Conservation (phyloP, 1,140 invertebrate species). For the Proales similis region DNA sequence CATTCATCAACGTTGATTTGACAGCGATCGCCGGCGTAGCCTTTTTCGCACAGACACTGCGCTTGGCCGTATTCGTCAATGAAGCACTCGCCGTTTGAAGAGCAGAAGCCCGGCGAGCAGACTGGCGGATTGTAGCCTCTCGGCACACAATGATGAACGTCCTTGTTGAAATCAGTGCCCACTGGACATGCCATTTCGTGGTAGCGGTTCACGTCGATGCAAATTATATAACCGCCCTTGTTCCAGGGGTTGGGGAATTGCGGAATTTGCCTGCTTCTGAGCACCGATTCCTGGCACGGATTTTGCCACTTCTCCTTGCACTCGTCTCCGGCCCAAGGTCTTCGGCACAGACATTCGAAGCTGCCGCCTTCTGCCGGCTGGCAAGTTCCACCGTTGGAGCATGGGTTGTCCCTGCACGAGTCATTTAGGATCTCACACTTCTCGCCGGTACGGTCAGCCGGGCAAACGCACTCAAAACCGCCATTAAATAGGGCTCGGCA, state of each 20-base stretch:
- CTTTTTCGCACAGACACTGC: conserved; percentile 31
- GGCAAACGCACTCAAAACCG: conserved; percentile 40
- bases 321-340: conserved; percentile 9
- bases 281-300: conserved; percentile 12
- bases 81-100: conserved; percentile 26
- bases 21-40: conserved; percentile 31
- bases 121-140: conserved; percentile 28
- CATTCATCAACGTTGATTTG: conserved; percentile 37
- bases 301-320: conserved; percentile 34
- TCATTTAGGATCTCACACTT: conserved; percentile 37
- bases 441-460: conserved; percentile 3
- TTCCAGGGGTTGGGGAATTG: conserved; percentile 28
- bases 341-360: conserved; percentile 12
- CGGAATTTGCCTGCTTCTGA: conserved; percentile 7
- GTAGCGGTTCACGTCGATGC: conserved; percentile 29
- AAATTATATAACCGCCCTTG: conserved; percentile 26
- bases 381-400: conserved; percentile 36
- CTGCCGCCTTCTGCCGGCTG: conserved; percentile 16
- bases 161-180: conserved; percentile 32
- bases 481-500: conserved; percentile 43
- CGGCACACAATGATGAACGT: conserved; percentile 34
- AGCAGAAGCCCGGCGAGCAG: conserved; percentile 10
- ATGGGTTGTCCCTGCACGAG: conserved; percentile 39
- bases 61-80: conserved; percentile 18
- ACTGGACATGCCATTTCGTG: conserved; percentile 35